Evolutionary conservation across 30 jellyfish, hydroid and myxozoan genomes (phyloP), one percentile per base, ranked within the genome.

Genomic region (Catostylus mosaicus): DNA sequence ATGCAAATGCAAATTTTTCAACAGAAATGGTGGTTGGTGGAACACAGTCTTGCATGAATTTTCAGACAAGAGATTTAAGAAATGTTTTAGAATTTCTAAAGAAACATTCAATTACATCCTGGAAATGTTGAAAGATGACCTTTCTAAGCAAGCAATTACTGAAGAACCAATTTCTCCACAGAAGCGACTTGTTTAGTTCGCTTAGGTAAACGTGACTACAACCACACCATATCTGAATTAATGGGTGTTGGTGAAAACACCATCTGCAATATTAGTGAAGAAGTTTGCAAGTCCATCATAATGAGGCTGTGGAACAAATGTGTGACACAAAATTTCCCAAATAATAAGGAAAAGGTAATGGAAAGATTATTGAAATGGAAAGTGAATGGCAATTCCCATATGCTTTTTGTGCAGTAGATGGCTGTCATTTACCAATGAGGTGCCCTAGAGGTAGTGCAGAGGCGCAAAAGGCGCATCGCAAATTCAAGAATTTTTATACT

Each of bases 301-400:
- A 46, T 19, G 19, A 46, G 19, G 60, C 19, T 46, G 19, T 46
- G 60, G n/a, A n/a, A n/a, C n/a, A n/a, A n/a, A n/a, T n/a, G n/a
- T n/a, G n/a, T n/a, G n/a, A n/a, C n/a, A n/a, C n/a, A n/a, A n/a
- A n/a, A 27, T 10, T 78, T 81, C 64, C 86, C 76, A 5, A 32
- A 24, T 19, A 61, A 47, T 56, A 30, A 80, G 27, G 84, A 80
- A 2, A 45, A 62, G 34, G 26, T 80, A 36, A 23, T 40, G 36
- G 90, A 79, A 57, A 46, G 30, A 80, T 61, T 78, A 61, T 6
- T n/a, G 59, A 38, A 80, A 56, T 80, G 65, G 85, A 75, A 36
- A 65, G 75, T 0, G 87, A 80, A 45, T 80, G 90, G 90, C 84
- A 40, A 57, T 65, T 80, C 35, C 90, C 90, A 61, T 79, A 62